Conservation (phyloP, 1,140 invertebrate species). For the Neodiprion virginianus region DNA sequence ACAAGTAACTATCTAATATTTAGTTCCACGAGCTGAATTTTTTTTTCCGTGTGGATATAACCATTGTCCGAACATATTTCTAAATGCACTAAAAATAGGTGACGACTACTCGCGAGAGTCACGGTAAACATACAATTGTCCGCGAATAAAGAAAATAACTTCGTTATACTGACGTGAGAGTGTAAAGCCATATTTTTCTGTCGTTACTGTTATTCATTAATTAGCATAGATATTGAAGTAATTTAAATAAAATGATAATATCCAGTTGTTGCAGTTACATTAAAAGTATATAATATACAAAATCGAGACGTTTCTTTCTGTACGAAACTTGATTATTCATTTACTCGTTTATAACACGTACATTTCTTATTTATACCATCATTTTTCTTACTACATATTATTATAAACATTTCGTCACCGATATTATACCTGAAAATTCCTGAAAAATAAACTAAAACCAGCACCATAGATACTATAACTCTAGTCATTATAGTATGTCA, state of each 20-base stretch:
- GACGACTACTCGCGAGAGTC: not conserved
- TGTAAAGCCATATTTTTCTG: slow-evolving; percentile 46
- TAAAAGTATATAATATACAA: slow-evolving; percentile 20
- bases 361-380: not conserved
- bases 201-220: slow-evolving; percentile 44
- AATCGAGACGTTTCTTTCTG: slow-evolving; percentile 12
- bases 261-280: slow-evolving; percentile 26
- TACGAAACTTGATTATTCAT: not conserved
- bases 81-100: not conserved
- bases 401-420: too few species aligned
- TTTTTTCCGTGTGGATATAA: too few species aligned
- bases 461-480: too few species aligned
- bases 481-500: too few species aligned
- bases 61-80: not conserved
- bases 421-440: too few species aligned
- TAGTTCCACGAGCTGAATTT: too few species aligned
- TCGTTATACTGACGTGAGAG: slow-evolving; percentile 30
- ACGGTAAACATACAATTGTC: slow-evolving; percentile 18
- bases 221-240: slow-evolving; percentile 32
- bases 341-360: not conserved
- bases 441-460: too few species aligned
- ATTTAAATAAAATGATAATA: slow-evolving; percentile 25
- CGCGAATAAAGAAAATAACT: slow-evolving; percentile 27
- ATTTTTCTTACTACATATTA: not conserved
- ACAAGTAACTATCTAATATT: too few species aligned